Percentiles rank a stretch among this genome's conserved stretches.
Evolutionary conservation across 2,113 vertebrate genomes (phyloP).

Genomic region (Lichenostomus cassidix): DNA sequence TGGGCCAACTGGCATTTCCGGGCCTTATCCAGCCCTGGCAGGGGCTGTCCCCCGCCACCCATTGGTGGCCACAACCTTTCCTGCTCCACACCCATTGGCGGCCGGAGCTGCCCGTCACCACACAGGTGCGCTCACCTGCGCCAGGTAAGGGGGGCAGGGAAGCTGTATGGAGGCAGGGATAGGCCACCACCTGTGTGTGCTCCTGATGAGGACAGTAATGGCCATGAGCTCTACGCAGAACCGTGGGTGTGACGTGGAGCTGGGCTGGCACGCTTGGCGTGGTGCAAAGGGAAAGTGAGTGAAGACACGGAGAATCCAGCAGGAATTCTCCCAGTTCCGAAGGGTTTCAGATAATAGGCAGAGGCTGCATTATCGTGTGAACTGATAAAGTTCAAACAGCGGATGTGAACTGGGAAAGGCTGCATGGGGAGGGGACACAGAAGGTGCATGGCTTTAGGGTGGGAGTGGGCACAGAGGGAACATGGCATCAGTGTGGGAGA

Average conservation of each 20-base stretch:
- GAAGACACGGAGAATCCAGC: not conserved
- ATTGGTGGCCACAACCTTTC: not conserved
- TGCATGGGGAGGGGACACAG: not conserved
- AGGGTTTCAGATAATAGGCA: not conserved
- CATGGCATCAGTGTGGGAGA: not conserved
- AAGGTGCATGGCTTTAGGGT: not conserved
- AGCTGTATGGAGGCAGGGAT: not conserved
- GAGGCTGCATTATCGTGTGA: fast-evolving
- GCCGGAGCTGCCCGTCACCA: not conserved
- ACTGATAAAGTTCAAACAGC: not conserved
- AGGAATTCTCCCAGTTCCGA: fast-evolving
- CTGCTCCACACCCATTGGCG: conserved; percentile 16
- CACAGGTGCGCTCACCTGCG: conserved; percentile 27
- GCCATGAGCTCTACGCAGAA: fast-evolving
- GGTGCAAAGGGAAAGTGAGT: fast-evolving
- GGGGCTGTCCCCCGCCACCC: not conserved
- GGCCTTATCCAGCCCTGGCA: not conserved
- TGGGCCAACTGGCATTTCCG: not conserved
- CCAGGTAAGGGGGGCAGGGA: not conserved
- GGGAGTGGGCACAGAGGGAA: not conserved
- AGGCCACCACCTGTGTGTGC: fast-evolving
- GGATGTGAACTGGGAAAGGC: not conserved
- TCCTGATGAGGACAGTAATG: fast-evolving
- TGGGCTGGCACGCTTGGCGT: fast-evolving
- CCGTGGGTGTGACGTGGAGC: fast-evolving